Percentiles rank a stretch among this genome's conserved stretches.
Evolutionary conservation across 2,888 invertebrate genomes (phyloP).

Genomic region (Euphydryas editha): DNA sequence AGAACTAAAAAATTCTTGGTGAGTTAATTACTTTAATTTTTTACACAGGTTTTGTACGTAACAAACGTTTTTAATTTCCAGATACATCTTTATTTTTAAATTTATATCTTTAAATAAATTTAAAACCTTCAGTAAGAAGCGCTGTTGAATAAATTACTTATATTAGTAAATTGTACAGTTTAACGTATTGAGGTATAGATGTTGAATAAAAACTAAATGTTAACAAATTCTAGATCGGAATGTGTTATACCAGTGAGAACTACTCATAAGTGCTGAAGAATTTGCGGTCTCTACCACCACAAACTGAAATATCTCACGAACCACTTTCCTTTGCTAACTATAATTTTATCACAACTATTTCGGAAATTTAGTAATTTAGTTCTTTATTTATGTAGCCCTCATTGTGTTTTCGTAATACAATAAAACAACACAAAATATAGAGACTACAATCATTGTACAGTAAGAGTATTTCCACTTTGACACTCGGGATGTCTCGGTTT

Average conservation of each 20-base stretch:
- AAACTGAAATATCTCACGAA: slow-evolving; percentile 15
- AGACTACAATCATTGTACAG: no score
- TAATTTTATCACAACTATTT: neutral
- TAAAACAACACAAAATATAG: no score
- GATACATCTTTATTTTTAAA: neutral
- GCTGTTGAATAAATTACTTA: neutral
- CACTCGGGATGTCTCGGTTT: no score
- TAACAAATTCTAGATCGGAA: neutral
- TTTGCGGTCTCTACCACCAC: slow-evolving; percentile 34
- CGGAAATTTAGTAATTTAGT: neutral
- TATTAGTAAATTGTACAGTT: neutral
- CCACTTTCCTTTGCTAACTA: neutral
- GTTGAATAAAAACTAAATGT: neutral
- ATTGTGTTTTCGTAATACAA: no score
- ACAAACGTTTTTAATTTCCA: neutral
- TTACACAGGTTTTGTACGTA: neutral
- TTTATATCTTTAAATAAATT: neutral
- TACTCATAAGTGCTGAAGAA: slow-evolving; percentile 35
- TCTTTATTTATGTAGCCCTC: neutral
- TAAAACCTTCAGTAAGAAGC: neutral
- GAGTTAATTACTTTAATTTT: slow-evolving; percentile 54
- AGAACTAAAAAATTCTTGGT: slow-evolving; percentile 84
- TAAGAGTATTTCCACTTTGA: no score
- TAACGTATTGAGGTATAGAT: neutral
- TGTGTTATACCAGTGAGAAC: slow-evolving; percentile 16